Evolutionary conservation across 2,113 vertebrate genomes (phyloP), one percentile per base, ranked within the genome.

Genomic region (Noturus placidus): DNA sequence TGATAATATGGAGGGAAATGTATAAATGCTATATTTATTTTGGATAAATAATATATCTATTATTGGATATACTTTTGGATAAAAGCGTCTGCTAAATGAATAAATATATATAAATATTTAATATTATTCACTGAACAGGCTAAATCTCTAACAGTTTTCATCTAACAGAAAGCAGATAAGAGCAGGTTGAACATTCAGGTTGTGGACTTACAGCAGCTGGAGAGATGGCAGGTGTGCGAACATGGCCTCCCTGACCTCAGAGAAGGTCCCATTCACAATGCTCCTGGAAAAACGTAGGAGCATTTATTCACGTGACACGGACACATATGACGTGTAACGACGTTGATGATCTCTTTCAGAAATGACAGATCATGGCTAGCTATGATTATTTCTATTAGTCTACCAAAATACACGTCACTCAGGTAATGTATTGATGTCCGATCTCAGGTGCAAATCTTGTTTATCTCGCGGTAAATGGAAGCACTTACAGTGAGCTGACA

Each of bases 191-290:
- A 54, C 50, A 33, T 38, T 56, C n/a, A 57, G 83, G n/a, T 35
- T 76, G 69, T n/a, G 81, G 46, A 91, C 98, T 99, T 94, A 99
- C 98, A 99, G 95, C 46, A 99, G 95, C 93, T 99, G 98, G 90
- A 99, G 94, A 80, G 96, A 97, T 81, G 97, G 96, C 93, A 99
- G 95, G 92, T 99, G 98, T 33, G 97, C 92, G 92, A 99, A 99
- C 97, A 99, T 97, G 35, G 96, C 96, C 94, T 99, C 98, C 93
- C 96, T 99, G 91, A 99, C 95, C 94, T 99, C 97, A 0, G 93
- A 94, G 93, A 99, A 99, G 19, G 97, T 99, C 90, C 97, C 97
- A 92, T 99, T 99, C 33, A 99, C 98, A 89, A 99, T 93, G 91
- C 98, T 99, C 96, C 98, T 99, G 82, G n/a, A 80, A 90, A 46